These are phyloP conservation scores for Yoshiicerus persimilis DNA, from an alignment of 1,140 invertebrate genomes.

Conservation along the genomic window DNA sequence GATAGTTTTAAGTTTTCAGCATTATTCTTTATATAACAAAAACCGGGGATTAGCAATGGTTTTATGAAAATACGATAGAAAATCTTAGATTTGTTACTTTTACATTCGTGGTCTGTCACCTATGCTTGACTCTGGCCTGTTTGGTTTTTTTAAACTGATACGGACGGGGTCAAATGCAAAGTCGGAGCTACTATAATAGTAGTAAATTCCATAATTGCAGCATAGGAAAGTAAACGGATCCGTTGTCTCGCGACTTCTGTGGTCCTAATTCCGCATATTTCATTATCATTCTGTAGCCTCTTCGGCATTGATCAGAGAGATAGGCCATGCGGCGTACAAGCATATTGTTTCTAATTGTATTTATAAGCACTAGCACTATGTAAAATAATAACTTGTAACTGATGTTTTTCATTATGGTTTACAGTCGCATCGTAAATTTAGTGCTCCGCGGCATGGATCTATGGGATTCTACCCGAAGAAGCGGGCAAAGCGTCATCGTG, in stretches of 20 bases:
- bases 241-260: conserved; percentile 54
- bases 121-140: conserved; percentile 34
- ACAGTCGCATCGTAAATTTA: conserved; percentile 99
- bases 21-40: not conserved
- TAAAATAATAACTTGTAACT: not conserved
- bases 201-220: conserved; percentile 56
- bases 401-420: conserved; percentile 52
- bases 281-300: conserved; percentile 67
- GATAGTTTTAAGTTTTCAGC: not conserved
- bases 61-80: not conserved
- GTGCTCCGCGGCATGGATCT: conserved; percentile 97
- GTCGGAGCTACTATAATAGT: conserved; percentile 54
- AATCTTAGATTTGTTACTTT: not conserved
- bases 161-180: conserved; percentile 39
- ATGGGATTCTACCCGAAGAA: conserved; percentile 99
- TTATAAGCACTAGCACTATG: not conserved
- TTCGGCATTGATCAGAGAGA: conserved; percentile 66
- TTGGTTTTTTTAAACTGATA: not conserved
- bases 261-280: conserved; percentile 67
- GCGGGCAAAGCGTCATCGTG: conserved; percentile 89
- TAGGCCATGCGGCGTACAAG: conserved; percentile 70
- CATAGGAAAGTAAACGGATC: conserved; percentile 62
- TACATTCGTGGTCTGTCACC: not conserved
- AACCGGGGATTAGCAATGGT: not conserved
- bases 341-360: not conserved